Evolutionary conservation across 2,888 invertebrate species (phyloP), one percentile per base, ranked within the genome.

Genomic region (Meteorus colon): DNA sequence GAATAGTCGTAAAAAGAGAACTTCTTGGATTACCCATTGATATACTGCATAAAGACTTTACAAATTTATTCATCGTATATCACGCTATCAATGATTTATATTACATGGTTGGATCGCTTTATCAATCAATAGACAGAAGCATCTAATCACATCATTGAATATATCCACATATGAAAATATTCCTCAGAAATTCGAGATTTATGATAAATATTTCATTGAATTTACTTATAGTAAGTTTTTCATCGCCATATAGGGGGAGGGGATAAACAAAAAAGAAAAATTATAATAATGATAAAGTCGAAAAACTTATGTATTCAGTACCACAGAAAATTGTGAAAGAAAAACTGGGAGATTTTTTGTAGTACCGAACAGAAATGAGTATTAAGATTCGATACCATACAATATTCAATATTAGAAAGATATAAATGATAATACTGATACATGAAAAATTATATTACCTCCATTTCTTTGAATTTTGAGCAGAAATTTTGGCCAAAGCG

Each of bases 401-500:
- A 34, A 2, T 0, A 34, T 34, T 8, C 34, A 34, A 34, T 34
- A 34, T 12, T 6, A 8, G 4, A 41, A 12, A 2, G 12, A 41
- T 41, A 10, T 10, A 41, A 12, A 12, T 8, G 8, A 41, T 41
- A 12, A 41, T 41, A 41, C 6, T 41, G 8, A n/a, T 6, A 19
- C 24, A 29, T 19, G 34, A 65, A 65, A 72, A 41, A 48, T 66
- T 19, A 16, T 29, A 63, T 90, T 87, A 95, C 95, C 94, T 81
- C 94, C 92, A 86, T 92, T 95, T 91, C 96, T 96, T 88, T 95
- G 96, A 83, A 96, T 90, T 70, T 95, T 96, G 19, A 96, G 91
- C 8, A 95, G 94, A 80, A 94, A 94, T 59, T 94, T 94, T 63
- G 94, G 93, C 81, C 93, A 93, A 88, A 96, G 92, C 71, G 95